Conservation (phyloP, 2,797 vertebrate species). For the Tolypeutes matacus region DNA sequence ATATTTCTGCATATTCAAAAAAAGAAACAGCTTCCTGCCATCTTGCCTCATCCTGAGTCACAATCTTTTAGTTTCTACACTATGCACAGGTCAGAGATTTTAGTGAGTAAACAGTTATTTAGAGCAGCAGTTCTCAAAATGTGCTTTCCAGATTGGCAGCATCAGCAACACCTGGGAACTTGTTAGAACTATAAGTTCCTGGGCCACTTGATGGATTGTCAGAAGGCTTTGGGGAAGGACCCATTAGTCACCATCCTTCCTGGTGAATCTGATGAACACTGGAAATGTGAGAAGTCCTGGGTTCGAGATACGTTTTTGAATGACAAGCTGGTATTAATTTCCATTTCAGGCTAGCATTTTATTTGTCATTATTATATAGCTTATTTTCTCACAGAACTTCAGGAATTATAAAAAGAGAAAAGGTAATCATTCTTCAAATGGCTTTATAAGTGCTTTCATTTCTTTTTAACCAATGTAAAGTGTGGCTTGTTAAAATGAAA, state of each 20-base stretch:
- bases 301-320: background rate
- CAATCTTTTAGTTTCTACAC: background rate
- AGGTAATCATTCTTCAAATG: background rate
- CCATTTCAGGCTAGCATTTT: background rate
- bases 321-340: background rate
- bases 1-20: background rate
- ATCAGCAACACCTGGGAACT: background rate
- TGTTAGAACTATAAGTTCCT: background rate
- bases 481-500: background rate
- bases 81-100: background rate
- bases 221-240: background rate
- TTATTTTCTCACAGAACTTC: background rate
- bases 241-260: fast-evolving
- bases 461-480: background rate
- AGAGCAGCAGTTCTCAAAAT: background rate
- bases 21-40: background rate
- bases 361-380: background rate
- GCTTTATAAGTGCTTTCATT: background rate
- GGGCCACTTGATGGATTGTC: too few species aligned
- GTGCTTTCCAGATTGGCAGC: fast-evolving
- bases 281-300: background rate
- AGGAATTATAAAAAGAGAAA: background rate
- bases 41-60: background rate
- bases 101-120: background rate
- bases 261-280: background rate